A percentile compares a stretch with the other conserved stretches of the same genome.
Evolutionary conservation across 2,113 vertebrate genomes (phyloP).

Genomic region (Neogobius melanostomus): DNA sequence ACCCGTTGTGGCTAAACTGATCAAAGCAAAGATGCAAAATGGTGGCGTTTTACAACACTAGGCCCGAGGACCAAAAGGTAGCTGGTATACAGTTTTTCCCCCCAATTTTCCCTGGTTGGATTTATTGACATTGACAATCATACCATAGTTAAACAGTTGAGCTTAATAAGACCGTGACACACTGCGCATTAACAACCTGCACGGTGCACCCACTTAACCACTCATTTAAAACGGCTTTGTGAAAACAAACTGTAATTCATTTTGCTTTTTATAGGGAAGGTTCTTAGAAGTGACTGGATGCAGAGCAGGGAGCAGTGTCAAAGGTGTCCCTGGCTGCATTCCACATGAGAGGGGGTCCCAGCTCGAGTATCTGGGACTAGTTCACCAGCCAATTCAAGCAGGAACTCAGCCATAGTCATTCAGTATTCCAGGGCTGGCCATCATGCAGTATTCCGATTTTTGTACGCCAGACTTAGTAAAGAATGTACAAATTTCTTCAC

Average conservation of each 20-base stretch:
- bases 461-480: no score
- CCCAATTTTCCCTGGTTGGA: no score
- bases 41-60: no score
- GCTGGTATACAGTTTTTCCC: no score
- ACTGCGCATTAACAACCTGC: not conserved
- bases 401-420: not conserved
- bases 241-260: constrained; percentile 24
- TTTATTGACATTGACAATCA: not conserved
- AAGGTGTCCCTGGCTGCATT: constrained; percentile 32
- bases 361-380: constrained; percentile 33
- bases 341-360: constrained; percentile 15
- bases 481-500: no score
- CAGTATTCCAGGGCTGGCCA: not conserved
- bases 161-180: not conserved
- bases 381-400: not conserved
- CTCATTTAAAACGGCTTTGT: not conserved
- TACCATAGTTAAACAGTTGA: not conserved
- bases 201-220: not conserved
- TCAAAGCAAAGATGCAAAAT: no score
- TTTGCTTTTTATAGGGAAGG: constrained; percentile 20
- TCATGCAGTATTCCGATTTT: no score
- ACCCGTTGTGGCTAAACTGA: no score
- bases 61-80: no score
- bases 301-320: constrained; percentile 25
- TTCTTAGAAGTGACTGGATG: constrained; percentile 26